These are phyloP conservation scores for Hermetia illucens DNA, from an alignment of 1,140 invertebrate species.

Conservation along the genomic window DNA sequence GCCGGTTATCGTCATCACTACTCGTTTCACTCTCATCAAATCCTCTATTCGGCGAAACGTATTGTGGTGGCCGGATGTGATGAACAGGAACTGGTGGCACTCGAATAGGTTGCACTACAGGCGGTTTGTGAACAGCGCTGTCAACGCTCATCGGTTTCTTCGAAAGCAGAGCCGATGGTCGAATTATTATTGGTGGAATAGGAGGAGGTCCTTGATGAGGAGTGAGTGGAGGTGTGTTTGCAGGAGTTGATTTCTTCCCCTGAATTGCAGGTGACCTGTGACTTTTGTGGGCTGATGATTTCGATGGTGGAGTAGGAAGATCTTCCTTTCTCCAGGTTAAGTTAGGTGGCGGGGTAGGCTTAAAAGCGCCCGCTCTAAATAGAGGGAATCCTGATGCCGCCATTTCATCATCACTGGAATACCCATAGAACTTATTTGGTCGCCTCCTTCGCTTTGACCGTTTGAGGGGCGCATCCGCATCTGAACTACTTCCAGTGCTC, in stretches of 20 bases:
- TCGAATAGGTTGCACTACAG: conserved; percentile 16
- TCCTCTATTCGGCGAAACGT: background rate
- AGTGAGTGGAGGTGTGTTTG: conserved; percentile 10
- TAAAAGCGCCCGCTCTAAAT: conserved; percentile 33
- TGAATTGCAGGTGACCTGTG: conserved; percentile 10
- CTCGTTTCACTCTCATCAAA: background rate
- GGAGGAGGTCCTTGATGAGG: too few relatives aligned
- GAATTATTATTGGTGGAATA: conserved; percentile 33
- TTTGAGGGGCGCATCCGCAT: conserved; percentile 39
- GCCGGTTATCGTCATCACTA: background rate
- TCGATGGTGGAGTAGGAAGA: conserved; percentile 30
- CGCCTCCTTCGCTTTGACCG: conserved; percentile 60
- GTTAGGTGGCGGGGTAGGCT: conserved; percentile 41
- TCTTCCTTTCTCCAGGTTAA: conserved; percentile 54
- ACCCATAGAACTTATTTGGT: conserved; percentile 73
- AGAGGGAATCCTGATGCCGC: conserved; percentile 12
- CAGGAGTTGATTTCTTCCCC: conserved; percentile 3
- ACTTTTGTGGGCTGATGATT: conserved; percentile 13
- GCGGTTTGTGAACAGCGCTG: conserved; percentile 4
- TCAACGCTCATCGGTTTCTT: background rate
- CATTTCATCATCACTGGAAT: conserved; percentile 65
- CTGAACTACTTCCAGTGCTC: conserved; percentile 29
- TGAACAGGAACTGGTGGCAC: conserved; percentile 9
- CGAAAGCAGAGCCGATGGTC: conserved; percentile 8
- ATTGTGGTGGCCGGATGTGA: conserved; percentile 3